Evolutionary conservation across 2,113 vertebrate species (phyloP).

Genomic region (Casuarius casuarius): DNA sequence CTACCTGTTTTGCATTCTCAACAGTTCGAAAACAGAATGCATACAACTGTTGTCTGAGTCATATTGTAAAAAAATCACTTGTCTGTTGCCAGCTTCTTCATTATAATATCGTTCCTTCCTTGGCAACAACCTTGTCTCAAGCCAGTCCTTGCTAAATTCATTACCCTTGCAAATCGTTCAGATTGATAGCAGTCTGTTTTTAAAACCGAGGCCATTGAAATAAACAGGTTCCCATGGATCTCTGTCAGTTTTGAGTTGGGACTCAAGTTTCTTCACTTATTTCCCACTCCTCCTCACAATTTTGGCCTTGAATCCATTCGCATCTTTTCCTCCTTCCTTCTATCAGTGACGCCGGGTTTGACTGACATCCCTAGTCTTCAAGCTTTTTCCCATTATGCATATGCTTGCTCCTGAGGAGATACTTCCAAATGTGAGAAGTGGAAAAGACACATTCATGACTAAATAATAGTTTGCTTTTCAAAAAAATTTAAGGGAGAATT

Average conservation of each 20-base stretch:
- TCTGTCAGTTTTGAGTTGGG: neutral
- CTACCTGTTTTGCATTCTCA: neutral
- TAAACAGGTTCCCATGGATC: constrained; percentile 6
- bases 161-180: constrained; percentile 37
- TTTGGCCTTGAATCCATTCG: neutral
- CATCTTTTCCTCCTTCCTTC: neutral
- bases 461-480: neutral
- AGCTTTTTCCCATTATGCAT: neutral
- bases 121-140: neutral
- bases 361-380: neutral
- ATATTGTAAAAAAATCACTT: constrained; percentile 41
- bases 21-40: neutral
- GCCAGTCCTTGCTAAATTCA: constrained; percentile 3
- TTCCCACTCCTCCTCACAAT: neutral
- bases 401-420: neutral
- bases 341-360: neutral
- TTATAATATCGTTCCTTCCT: constrained; percentile 8
- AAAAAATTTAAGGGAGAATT: neutral
- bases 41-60: constrained; percentile 3
- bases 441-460: neutral
- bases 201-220: constrained; percentile 15
- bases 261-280: neutral
- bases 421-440: neutral
- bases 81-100: neutral
- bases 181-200: neutral